Percentiles rank a stretch among this genome's conserved stretches.
Conservation (phyloP, 2,888 invertebrate genomes). For the Cheiracanthium punctorium region DNA sequence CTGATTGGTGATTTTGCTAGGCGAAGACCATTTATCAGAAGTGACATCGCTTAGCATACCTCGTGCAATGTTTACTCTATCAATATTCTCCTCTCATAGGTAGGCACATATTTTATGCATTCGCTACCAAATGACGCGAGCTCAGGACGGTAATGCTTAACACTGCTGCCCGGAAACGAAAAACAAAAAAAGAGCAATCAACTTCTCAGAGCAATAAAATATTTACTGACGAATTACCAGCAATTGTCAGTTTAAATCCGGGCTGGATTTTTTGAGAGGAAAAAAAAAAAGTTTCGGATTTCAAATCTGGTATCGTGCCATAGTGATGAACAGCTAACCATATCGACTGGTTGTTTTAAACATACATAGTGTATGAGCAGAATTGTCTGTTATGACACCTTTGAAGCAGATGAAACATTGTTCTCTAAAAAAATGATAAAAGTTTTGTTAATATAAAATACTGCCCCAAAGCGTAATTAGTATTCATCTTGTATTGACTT, state of each 20-base stretch:
- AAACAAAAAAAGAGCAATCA: neutral
- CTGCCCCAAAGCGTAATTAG: too few species aligned
- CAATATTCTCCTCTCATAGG: conserved; percentile 7
- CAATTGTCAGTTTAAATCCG: neutral
- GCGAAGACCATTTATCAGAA: conserved; percentile 5
- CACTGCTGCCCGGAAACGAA: conserved; percentile 1
- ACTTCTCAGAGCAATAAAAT: neutral
- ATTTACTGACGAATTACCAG: neutral
- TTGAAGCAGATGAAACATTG: too few species aligned
- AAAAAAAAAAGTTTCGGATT: neutral
- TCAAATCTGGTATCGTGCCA: neutral
- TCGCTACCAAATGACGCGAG: neutral
- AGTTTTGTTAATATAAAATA: too few species aligned
- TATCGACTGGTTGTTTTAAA: too few species aligned
- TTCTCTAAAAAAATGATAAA: too few species aligned
- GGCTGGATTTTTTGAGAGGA: neutral
- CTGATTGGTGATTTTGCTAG: conserved; percentile 7
- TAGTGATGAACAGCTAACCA: too few species aligned
- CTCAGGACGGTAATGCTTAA: conserved; percentile 4
- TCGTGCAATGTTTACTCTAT: conserved; percentile 13
- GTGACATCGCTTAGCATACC: conserved; percentile 15
- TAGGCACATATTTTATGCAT: conserved; percentile 7
- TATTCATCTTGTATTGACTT: too few species aligned
- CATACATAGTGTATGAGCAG: too few species aligned
- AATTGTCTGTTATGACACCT: too few species aligned